A percentile compares a stretch with the other conserved stretches of the same genome.
These are phyloP conservation scores for Spialia ferax DNA, from an alignment of 2,888 invertebrate species.

Conservation along the genomic window DNA sequence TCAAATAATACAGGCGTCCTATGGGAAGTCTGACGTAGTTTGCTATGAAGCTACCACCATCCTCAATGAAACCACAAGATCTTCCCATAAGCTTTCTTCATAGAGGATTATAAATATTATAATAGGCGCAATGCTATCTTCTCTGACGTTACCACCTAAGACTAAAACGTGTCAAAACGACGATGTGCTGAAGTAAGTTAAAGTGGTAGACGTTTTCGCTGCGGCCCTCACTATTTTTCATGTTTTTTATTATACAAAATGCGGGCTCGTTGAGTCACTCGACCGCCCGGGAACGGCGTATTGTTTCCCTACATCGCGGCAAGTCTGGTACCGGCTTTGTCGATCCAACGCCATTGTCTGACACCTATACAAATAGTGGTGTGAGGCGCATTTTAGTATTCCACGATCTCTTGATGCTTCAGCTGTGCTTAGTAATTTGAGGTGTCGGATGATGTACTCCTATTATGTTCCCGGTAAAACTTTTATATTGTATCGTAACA, in stretches of 20 bases:
- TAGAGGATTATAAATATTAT: too few relatives aligned
- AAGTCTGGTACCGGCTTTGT: constrained; percentile 74
- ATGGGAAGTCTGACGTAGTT: too few relatives aligned
- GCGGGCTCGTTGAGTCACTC: constrained; percentile 72
- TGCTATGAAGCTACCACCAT: too few relatives aligned
- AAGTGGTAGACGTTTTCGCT: not conserved
- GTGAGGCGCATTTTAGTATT: constrained; percentile 46
- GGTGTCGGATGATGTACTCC: constrained; percentile 3
- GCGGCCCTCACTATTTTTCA: constrained; percentile 33
- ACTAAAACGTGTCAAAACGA: not conserved
- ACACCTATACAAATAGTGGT: constrained; percentile 67
- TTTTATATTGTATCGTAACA: not conserved
- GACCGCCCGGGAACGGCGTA: constrained; percentile 73
- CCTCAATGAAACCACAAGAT: too few relatives aligned
- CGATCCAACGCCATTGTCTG: constrained; percentile 70
- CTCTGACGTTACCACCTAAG: not conserved
- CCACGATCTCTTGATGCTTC: constrained; percentile 58
- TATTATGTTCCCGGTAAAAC: not conserved
- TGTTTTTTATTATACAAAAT: constrained; percentile 52
- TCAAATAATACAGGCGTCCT: too few relatives aligned
- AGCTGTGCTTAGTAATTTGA: constrained; percentile 50
- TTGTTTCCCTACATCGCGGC: constrained; percentile 71
- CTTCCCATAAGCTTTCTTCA: too few relatives aligned
- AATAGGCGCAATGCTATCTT: too few relatives aligned
- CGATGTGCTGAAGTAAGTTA: not conserved